Base-by-base conservation (phyloP, 2,797 vertebrate species). In the Ispidina lecontei region DNA sequence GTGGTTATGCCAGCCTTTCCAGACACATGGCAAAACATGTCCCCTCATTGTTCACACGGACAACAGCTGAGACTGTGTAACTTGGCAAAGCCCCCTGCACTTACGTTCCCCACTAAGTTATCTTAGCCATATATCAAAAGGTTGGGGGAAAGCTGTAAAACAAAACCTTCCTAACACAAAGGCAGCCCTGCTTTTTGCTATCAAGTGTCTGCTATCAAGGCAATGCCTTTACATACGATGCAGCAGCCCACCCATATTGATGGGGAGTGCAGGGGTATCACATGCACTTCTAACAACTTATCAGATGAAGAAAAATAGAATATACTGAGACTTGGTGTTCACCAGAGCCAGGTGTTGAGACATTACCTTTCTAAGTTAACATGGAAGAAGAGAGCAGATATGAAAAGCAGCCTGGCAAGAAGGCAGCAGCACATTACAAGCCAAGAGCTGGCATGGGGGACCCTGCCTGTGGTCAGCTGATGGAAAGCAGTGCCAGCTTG, bases 21-120 rank as follows among this genome's bases (percentile, higher is more conserved):
- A 96, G 91, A 92, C 83, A 58, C 85, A 82, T 12, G 80, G 87
- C 92, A 92, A 68, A 78, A 73, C 51, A 18, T 4, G 26, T 76
- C 14, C 49, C 65, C 65, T 23, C 64, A 21, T 62, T 88, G 83
- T 91, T 16, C 60, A 64, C 71, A 60, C 0, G 41, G 83, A 65
- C 80, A 90, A 17, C 77, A 93, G 86, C 88, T 90, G 58, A 28
- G 70, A 15, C 80, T 74, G 74, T 76, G 85, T 35, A 46, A 65
- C 92, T 76, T 91, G 95, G 92, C 83, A 82, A 28, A 58, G 71
- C n/a, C 56, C 46, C 55, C 10, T 0, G 3, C 47, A 9, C 76
- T 92, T 70, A 81, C 2, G 6, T 29, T 68, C 83, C 51, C 68
- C 56, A 41, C 47, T 28, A 33, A 86, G 84, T 70, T 76, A 26